Evolutionary conservation across 2,888 invertebrate species (phyloP).

Genomic region (Lithodes maja): DNA sequence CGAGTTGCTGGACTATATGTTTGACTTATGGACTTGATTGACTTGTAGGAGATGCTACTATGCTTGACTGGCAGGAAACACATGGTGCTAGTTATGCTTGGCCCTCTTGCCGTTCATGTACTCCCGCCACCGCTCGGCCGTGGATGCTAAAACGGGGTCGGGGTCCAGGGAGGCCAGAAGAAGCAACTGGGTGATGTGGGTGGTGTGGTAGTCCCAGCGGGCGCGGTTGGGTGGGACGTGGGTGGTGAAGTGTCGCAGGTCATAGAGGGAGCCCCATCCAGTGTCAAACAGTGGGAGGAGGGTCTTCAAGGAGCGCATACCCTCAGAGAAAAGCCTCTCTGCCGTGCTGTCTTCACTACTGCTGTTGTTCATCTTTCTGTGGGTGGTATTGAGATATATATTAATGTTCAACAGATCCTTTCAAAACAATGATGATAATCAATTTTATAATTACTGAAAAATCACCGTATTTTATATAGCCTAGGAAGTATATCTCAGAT

Average conservation of each 20-base stretch:
- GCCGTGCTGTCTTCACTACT: conserved; percentile 74
- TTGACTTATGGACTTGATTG: too few relatives aligned
- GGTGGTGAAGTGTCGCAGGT: conserved; percentile 93
- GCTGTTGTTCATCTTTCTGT: conserved; percentile 3
- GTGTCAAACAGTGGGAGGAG: conserved; percentile 95
- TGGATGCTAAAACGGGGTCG: conserved; percentile 83
- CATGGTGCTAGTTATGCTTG: conserved; percentile 85
- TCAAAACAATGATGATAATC: too few relatives aligned
- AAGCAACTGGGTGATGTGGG: conserved; percentile 92
- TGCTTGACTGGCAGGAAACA: too few relatives aligned
- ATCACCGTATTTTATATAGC: too few relatives aligned
- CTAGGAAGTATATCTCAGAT: too few relatives aligned
- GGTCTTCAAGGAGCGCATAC: conserved; percentile 89
- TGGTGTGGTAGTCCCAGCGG: conserved; percentile 98
- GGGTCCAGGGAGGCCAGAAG: conserved; percentile 88
- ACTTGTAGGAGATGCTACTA: too few relatives aligned
- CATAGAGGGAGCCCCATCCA: conserved; percentile 96
- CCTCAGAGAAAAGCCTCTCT: conserved; percentile 87
- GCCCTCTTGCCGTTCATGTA: conserved; percentile 97
- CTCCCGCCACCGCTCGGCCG: conserved; percentile 94
- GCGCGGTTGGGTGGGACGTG: conserved; percentile 95
- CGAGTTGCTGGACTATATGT: too few relatives aligned
- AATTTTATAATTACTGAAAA: too few relatives aligned
- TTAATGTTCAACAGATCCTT: too few relatives aligned
- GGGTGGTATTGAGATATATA: not conserved